A percentile compares a stretch with the other conserved stretches of the same genome.
Conservation (phyloP, 1,140 invertebrate genomes). For the Ruditapes philippinarum region DNA sequence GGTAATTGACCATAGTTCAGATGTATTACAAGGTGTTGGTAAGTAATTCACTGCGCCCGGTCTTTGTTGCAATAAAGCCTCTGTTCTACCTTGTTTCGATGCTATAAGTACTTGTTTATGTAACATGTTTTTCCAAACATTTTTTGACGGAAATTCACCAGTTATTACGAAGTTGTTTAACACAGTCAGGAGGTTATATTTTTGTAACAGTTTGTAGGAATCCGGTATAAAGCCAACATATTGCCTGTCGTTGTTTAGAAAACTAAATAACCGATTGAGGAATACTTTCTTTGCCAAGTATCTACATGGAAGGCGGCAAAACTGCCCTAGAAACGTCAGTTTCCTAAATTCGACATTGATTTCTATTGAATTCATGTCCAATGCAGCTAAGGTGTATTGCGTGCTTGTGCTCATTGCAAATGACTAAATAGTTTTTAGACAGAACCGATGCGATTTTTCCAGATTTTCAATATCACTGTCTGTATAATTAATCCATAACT, state of each 20-base stretch:
- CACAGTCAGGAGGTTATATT: background rate
- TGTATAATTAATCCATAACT: background rate
- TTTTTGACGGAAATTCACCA: background rate
- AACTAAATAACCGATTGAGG: background rate
- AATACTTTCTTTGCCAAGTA: constrained; percentile 1
- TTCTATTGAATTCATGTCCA: background rate
- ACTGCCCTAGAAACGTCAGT: background rate
- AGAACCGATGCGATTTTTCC: background rate
- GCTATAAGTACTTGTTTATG: no score
- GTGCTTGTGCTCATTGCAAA: no score
- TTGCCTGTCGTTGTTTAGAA: background rate
- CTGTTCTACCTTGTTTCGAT: no score
- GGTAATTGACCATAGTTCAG: no score
- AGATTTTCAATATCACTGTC: background rate
- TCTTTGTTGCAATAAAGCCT: no score
- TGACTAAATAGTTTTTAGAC: no score
- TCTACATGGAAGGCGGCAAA: no score
- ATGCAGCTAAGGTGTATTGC: background rate
- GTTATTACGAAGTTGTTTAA: background rate
- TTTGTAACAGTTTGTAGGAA: background rate
- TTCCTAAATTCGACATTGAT: background rate
- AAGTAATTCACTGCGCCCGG: no score
- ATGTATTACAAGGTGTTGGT: no score
- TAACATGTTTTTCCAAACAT: no score
- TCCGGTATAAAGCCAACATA: background rate